These are phyloP conservation scores for Ptyas mucosa DNA, from an alignment of 2,113 vertebrate species.

Conservation along the genomic window DNA sequence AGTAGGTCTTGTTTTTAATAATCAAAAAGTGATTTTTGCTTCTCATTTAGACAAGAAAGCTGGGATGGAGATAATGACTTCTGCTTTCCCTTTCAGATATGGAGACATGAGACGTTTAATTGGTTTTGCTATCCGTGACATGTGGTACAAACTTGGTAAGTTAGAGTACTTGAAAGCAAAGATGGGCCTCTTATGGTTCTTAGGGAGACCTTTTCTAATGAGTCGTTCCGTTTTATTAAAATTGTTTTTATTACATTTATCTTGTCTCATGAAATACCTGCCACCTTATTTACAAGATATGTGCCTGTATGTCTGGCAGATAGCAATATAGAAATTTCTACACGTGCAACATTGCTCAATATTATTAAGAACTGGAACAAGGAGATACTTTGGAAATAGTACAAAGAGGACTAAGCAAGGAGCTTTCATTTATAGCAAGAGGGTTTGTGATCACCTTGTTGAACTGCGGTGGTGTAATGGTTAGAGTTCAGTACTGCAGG, in stretches of 20 bases:
- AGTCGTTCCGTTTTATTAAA: background rate
- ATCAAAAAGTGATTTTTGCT: background rate
- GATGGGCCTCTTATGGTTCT: background rate
- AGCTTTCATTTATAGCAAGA: background rate
- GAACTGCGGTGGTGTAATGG: no score
- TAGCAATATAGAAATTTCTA: background rate
- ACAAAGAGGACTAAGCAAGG: background rate
- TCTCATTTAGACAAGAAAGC: background rate
- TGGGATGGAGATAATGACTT: background rate
- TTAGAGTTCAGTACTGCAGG: no score
- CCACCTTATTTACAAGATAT: background rate
- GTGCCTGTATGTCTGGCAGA: background rate
- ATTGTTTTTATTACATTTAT: constrained; percentile 19
- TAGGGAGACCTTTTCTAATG: constrained; percentile 4
- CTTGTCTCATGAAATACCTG: constrained; percentile 9
- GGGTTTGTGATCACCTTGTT: background rate
- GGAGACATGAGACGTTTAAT: constrained; percentile 94
- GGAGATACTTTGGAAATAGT: background rate
- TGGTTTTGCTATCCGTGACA: constrained; percentile 94
- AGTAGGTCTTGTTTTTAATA: constrained; percentile 70
- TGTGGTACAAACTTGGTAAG: constrained; percentile 97
- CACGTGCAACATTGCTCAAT: no score
- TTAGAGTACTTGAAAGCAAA: constrained; percentile 16
- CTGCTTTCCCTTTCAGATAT: constrained; percentile 66
- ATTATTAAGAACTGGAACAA: background rate